These are phyloP conservation scores for Xiphophorus hellerii DNA, from an alignment of 2,113 vertebrate genomes.

Conservation along the genomic window DNA sequence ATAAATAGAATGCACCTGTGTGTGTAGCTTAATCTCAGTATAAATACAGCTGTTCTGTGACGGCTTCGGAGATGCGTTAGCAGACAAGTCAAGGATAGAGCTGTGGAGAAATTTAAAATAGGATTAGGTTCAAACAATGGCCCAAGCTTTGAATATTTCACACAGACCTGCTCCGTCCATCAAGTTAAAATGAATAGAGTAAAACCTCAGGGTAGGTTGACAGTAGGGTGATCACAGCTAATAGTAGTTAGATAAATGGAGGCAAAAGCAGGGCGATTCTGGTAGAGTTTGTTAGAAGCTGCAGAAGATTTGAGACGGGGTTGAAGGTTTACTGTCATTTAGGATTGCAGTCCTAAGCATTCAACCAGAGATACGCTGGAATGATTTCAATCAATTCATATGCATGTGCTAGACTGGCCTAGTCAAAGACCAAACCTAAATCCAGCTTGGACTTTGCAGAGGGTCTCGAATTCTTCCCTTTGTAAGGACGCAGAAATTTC, in stretches of 20 bases:
- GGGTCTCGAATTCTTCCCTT: neutral
- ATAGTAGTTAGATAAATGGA: no score
- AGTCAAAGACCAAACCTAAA: neutral
- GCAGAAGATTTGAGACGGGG: neutral
- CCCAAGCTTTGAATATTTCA: no score
- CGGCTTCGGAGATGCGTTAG: neutral
- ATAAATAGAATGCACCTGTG: neutral
- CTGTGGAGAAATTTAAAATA: neutral
- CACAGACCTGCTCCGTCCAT: neutral
- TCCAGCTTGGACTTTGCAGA: neutral
- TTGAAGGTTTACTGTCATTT: neutral
- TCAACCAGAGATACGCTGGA: neutral
- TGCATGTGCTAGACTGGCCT: no score
- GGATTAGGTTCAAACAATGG: neutral
- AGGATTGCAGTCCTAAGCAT: neutral
- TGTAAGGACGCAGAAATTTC: neutral
- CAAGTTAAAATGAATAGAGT: neutral
- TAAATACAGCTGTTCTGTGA: neutral
- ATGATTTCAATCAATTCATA: no score
- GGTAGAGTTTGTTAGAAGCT: neutral
- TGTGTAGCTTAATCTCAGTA: neutral
- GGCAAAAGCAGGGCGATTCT: no score
- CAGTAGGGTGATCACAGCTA: no score
- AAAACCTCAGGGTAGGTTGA: neutral
- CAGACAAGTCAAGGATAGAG: neutral